Percentiles rank a stretch among this genome's conserved stretches.
phyloP scores from a whole-genome alignment of 2,113 vertebrate genomes.

The Ciconia boyciana region DNA sequence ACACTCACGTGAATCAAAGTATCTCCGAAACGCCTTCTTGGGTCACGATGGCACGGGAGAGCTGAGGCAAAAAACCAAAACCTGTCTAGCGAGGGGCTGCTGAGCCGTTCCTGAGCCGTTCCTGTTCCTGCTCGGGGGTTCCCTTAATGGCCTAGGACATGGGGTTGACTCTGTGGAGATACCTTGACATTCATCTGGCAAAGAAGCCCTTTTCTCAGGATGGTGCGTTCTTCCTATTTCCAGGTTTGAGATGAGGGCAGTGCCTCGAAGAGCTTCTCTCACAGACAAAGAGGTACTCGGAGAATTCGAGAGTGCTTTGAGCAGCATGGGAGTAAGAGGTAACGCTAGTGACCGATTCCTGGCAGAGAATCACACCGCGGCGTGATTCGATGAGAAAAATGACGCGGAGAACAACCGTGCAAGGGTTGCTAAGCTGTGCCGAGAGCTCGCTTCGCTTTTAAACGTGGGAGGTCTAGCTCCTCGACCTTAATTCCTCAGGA shows the following conservation, averaged over 20 bases:
- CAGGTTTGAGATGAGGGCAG: not conserved
- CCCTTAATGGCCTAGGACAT: not conserved
- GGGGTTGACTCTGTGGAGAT: not conserved
- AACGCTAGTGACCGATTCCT: no score
- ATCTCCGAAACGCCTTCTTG: not conserved
- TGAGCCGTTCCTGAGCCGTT: not conserved
- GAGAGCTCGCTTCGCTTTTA: not conserved
- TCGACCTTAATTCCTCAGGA: not conserved
- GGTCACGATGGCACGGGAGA: not conserved
- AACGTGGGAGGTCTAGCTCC: not conserved
- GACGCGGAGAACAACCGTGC: not conserved
- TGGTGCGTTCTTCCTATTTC: not conserved
- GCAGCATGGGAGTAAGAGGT: not conserved
- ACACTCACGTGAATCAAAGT: not conserved
- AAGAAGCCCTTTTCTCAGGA: not conserved
- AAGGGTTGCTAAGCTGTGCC: not conserved
- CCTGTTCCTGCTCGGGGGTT: not conserved
- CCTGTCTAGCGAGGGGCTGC: not conserved
- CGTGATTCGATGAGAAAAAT: not conserved
- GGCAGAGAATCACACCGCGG: no score
- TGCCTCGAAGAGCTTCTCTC: not conserved
- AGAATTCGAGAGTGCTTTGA: not conserved
- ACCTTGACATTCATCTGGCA: no score
- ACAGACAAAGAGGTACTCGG: accelerated
- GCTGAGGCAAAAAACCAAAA: not conserved